These are phyloP conservation scores for Dysmachus trigonus DNA, from an alignment of 2,888 invertebrate genomes.

Conservation along the genomic window DNA sequence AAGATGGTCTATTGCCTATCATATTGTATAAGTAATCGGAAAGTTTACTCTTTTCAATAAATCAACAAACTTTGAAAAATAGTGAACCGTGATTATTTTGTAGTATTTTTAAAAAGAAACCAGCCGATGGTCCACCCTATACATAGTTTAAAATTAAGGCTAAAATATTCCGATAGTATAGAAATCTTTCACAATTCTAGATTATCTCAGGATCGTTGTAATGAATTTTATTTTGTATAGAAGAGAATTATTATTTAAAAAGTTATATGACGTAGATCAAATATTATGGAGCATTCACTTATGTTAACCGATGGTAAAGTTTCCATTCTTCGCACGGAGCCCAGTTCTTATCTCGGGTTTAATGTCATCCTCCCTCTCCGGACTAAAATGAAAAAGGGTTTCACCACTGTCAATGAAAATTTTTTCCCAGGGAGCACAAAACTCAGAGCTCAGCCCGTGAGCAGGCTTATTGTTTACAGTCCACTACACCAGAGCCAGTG, in stretches of 20 bases:
- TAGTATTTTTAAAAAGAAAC: too few relatives aligned
- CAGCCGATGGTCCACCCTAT: too few relatives aligned
- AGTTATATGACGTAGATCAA: not conserved
- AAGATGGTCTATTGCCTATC: too few relatives aligned
- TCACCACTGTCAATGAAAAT: not conserved
- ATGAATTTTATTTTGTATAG: not conserved
- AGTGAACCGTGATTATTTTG: too few relatives aligned
- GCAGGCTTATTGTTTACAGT: not conserved
- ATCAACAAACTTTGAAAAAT: too few relatives aligned
- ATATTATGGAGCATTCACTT: not conserved
- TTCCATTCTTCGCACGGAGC: not conserved
- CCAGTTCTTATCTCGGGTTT: not conserved
- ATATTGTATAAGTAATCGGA: too few relatives aligned
- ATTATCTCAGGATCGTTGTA: too few relatives aligned
- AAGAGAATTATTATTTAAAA: not conserved
- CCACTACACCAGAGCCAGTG: not conserved
- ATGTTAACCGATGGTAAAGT: not conserved
- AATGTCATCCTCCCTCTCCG: not conserved
- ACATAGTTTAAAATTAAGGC: too few relatives aligned
- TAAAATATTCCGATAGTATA: not conserved
- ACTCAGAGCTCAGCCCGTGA: not conserved
- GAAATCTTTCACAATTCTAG: not conserved
- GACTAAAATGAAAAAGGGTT: not conserved
- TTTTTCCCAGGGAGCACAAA: not conserved
- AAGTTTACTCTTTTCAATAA: too few relatives aligned